These are phyloP conservation scores for Mystacornis crossleyi DNA, from an alignment of 2,113 vertebrate genomes.

Conservation along the genomic window DNA sequence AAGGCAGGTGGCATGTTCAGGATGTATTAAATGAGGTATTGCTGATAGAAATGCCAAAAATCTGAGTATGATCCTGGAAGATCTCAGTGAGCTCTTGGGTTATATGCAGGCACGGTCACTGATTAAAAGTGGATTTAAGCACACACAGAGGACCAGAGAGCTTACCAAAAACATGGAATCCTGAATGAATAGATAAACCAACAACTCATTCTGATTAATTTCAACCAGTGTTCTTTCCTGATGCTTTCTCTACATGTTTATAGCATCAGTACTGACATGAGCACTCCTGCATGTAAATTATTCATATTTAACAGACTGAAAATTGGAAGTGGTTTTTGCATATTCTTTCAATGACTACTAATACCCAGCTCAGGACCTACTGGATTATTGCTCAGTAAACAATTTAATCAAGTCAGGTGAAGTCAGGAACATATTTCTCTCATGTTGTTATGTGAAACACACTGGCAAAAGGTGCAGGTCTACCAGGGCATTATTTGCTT, in stretches of 20 bases:
- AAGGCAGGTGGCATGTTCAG: neutral
- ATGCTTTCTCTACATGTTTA: neutral
- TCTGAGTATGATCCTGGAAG: neutral
- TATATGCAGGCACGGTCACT: neutral
- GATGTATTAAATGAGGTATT: neutral
- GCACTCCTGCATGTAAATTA: neutral
- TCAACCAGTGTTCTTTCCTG: neutral
- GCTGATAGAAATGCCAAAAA: neutral
- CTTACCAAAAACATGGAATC: neutral
- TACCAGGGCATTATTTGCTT: neutral
- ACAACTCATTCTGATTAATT: neutral
- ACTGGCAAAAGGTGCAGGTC: neutral
- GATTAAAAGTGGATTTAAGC: neutral
- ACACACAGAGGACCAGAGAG: neutral
- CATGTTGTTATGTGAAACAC: neutral
- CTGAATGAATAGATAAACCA: neutral
- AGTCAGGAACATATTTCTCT: neutral
- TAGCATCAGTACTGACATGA: fast-evolving
- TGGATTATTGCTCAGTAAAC: neutral
- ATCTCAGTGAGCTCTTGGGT: neutral
- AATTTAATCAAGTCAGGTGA: neutral
- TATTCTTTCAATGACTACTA: neutral
- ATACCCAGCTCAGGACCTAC: neutral
- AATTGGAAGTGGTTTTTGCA: neutral
- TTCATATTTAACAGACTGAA: neutral